Percentiles rank a stretch among this genome's conserved stretches.
phyloP scores from a whole-genome alignment of 2,888 invertebrate genomes.

The Hypsopygia costalis region DNA sequence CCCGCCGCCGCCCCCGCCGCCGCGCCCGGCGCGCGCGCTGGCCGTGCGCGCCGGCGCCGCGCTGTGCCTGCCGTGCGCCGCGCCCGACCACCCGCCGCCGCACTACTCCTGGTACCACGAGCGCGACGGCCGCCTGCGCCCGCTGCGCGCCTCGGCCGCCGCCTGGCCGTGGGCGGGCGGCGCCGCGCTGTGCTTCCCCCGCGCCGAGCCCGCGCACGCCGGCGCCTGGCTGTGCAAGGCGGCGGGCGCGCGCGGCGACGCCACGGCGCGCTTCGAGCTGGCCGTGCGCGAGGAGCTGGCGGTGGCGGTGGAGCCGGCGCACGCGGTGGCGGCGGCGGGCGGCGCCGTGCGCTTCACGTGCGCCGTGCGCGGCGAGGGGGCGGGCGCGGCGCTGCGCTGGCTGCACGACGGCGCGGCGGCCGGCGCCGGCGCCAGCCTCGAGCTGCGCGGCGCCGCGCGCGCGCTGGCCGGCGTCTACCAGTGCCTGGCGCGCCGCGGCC shows the following conservation, averaged over 20 bases:
- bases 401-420: constrained; percentile 84
- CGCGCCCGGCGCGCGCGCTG: not conserved
- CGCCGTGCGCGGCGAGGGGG: constrained; percentile 67
- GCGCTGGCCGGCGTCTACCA: constrained; percentile 93
- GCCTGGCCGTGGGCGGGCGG: constrained; percentile 85
- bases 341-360: constrained; percentile 85
- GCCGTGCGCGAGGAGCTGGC: constrained; percentile 82
- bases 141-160: constrained; percentile 32
- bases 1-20: constrained; percentile 20
- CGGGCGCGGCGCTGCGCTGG: constrained; percentile 81
- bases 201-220: constrained; percentile 80
- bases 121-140: constrained; percentile 70
- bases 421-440: constrained; percentile 41
- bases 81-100: constrained; percentile 83
- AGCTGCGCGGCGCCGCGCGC: constrained; percentile 78
- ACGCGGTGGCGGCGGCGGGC: constrained; percentile 81
- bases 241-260: constrained; percentile 84
- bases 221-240: constrained; percentile 87
- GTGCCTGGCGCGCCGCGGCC: constrained; percentile 87
- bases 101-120: constrained; percentile 83
- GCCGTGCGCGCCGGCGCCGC: constrained; percentile 77
- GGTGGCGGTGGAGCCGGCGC: constrained; percentile 77
- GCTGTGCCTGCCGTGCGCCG: constrained; percentile 83
- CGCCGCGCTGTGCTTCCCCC: constrained; percentile 84
- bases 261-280: constrained; percentile 82